Conservation (phyloP, 30 jellyfish, hydroid and myxozoan species). For the Chironex yamaguchii region DNA sequence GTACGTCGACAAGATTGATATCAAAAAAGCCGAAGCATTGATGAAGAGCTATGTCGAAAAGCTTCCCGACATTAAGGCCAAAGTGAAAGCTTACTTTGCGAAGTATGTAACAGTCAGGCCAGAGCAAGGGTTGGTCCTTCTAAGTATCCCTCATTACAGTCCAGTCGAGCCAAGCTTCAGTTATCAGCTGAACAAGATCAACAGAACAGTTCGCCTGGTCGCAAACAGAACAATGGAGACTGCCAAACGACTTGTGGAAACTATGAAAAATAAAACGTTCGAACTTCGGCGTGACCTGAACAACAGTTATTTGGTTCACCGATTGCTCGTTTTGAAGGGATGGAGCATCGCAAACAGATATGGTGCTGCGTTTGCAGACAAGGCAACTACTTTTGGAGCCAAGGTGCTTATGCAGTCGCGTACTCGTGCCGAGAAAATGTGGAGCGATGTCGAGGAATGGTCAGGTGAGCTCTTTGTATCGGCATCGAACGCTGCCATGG, state of each 20-base stretch:
- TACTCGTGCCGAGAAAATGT: background rate
- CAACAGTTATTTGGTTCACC: background rate
- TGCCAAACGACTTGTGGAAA: background rate
- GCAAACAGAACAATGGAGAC: background rate
- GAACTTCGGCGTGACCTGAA: background rate
- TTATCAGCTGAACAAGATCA: constrained; percentile 59
- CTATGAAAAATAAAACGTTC: too few species aligned
- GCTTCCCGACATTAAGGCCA: background rate
- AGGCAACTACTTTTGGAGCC: too few species aligned
- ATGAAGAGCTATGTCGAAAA: background rate
- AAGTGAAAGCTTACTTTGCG: background rate
- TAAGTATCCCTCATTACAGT: constrained; percentile 74
- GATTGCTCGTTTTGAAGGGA: background rate
- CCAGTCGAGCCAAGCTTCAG: constrained; percentile 86
- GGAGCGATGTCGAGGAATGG: background rate
- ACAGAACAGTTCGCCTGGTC: constrained; percentile 43
- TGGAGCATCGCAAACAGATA: background rate
- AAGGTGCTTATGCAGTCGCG: too few species aligned
- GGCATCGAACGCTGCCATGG: constrained; percentile 16
- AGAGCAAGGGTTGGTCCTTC: constrained; percentile 55
- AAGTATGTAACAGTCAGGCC: constrained; percentile 66
- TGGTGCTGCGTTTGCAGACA: too few species aligned
- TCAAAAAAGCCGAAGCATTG: background rate
- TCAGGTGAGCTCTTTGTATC: constrained; percentile 1
- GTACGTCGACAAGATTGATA: constrained; percentile 68